Base-by-base conservation (phyloP, 1,140 invertebrate species). In the Drosophila gunungcola region DNA sequence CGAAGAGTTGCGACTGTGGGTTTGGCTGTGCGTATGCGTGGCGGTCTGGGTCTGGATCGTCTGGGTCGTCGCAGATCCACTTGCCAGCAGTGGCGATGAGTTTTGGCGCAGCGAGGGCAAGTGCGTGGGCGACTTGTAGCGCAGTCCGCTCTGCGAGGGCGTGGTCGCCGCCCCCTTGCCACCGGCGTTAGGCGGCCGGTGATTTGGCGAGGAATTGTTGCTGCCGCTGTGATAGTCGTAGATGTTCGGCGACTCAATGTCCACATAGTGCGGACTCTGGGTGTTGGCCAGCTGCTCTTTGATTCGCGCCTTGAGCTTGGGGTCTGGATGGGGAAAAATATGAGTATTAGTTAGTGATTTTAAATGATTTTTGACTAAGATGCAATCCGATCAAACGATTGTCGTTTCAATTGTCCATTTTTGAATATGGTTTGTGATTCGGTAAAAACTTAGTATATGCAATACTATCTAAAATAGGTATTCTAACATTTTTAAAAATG, bases 221-320 rank as follows among this genome's bases (percentile, higher is more conserved):
- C 80, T 88, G 16, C 75, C 75, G 74, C 76, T 78, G 53, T 82
- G 86, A 38, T 92, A 91, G 69, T 92, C 91, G 63, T 90, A 92
- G 36, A 92, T 92, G 63, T 92, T 91, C 43, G 80, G 80, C 80
- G 92, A 93, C 83, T 93, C 92, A 70, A 91, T 89, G 67, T 92
- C 89, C 58, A 91, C 85, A 76, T 93, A 90, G 78, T 92, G 91
- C 16, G 81, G 82, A 85, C 91, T 92, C 62, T 81, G 86, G 48
- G 85, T 93, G 75, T 95, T 94, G 25, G 95, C 95, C 69, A 97
- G 92, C 88, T 97, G 95, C 63, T 96, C 94, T 75, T 95, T 94
- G 57, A 97, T 96, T 82, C 95, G 95, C 53, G 95, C 96, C 93
- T 97, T 97, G 89, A 97, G 95, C 81, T 95, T 95, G 55, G 96